phyloP scores from a whole-genome alignment of 2,888 invertebrate species.

The Seira musarum region DNA sequence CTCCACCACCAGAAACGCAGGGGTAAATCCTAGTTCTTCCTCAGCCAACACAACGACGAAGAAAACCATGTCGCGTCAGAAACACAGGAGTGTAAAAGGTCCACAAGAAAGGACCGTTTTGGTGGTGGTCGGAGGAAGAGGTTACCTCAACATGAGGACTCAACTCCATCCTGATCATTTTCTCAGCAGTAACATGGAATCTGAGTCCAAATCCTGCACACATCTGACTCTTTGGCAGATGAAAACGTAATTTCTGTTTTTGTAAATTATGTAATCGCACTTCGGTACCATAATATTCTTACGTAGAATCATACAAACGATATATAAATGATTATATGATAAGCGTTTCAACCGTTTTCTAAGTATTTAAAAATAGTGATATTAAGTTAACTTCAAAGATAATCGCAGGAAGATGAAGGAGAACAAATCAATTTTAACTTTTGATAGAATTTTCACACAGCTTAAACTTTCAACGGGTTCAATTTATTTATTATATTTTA shows the following conservation, averaged over 20 bases:
- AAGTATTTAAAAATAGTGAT: not conserved
- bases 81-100: conserved; percentile 38
- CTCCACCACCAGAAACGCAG: not conserved
- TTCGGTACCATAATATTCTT: not conserved
- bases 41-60: conserved; percentile 11
- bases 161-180: conserved; percentile 78
- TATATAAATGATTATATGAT: not conserved
- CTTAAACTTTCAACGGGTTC: not conserved
- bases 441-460: not conserved
- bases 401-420: not conserved
- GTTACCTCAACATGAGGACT: conserved; percentile 90
- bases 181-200: conserved; percentile 74
- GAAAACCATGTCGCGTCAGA: conserved; percentile 44
- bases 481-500: not conserved
- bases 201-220: conserved; percentile 79
- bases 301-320: not conserved
- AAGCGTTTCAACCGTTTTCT: not conserved
- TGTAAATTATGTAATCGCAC: not conserved
- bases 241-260: conserved; percentile 76
- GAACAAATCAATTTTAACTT: not conserved
- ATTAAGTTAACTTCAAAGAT: not conserved
- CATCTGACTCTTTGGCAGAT: conserved; percentile 94
- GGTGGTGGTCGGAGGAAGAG: conserved; percentile 89
- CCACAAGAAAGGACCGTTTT: conserved; percentile 79
- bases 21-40: not conserved